phyloP scores from a whole-genome alignment of 2,113 vertebrate species.

The Bufo bufo region DNA sequence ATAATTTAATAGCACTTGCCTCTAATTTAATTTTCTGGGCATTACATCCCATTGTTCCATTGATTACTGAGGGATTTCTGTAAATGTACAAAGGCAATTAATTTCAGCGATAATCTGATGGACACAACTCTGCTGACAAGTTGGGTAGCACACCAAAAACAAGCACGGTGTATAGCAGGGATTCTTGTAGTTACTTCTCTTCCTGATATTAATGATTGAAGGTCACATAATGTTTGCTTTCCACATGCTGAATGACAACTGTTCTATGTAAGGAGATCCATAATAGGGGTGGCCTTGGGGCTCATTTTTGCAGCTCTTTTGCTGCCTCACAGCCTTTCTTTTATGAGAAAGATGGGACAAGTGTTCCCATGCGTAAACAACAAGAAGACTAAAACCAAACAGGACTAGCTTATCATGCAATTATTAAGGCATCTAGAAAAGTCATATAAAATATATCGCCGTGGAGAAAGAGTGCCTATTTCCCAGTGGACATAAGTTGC shows the following conservation, averaged over 20 bases:
- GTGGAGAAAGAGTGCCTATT: slow-evolving; percentile 96
- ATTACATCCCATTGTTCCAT: slow-evolving; percentile 68
- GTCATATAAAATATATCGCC: slow-evolving; percentile 86
- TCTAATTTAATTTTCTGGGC: slow-evolving; percentile 83
- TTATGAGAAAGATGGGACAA: slow-evolving; percentile 87
- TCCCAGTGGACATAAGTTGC: slow-evolving; percentile 87
- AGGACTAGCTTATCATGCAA: slow-evolving; percentile 98
- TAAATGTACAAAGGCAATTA: slow-evolving; percentile 75
- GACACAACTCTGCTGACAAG: slow-evolving; percentile 73
- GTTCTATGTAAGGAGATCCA: slow-evolving; percentile 67
- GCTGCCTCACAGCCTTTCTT: slow-evolving; percentile 77
- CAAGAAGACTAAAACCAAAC: slow-evolving; percentile 85
- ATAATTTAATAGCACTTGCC: slow-evolving; percentile 98
- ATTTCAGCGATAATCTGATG: slow-evolving; percentile 74
- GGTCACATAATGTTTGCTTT: slow-evolving; percentile 69
- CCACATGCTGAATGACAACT: slow-evolving; percentile 73
- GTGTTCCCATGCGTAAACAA: slow-evolving; percentile 89
- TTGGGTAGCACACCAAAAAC: slow-evolving; percentile 76
- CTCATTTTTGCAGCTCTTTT: slow-evolving; percentile 70
- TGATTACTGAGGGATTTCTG: slow-evolving; percentile 78
- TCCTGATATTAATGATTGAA: slow-evolving; percentile 73
- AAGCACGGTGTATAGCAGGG: slow-evolving; percentile 75
- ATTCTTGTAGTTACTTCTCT: slow-evolving; percentile 68
- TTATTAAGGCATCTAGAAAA: slow-evolving; percentile 99
- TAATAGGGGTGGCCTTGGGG: slow-evolving; percentile 70